A percentile compares a stretch with the other conserved stretches of the same genome.
Conservation (phyloP, 2,888 invertebrate genomes). For the Nomada lathburiana region DNA sequence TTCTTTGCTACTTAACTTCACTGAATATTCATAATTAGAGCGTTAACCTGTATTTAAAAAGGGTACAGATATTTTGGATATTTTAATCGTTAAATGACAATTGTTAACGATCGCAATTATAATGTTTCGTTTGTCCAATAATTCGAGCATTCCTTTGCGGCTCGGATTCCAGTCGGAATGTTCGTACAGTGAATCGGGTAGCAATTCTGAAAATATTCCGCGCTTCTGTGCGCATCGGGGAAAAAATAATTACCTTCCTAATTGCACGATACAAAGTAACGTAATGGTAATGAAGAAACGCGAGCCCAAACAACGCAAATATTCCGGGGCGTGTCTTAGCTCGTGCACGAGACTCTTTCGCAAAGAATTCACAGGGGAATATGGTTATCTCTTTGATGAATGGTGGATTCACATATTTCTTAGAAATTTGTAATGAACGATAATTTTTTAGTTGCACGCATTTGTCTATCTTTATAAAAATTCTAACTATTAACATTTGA, state of each 20-base stretch:
- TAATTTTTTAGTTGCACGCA: not conserved
- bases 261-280: not conserved
- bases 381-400: not conserved
- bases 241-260: not conserved
- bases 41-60: too few species aligned
- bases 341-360: conserved; percentile 13
- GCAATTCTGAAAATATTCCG: not conserved
- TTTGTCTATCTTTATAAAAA: not conserved
- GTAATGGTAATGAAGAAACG: not conserved
- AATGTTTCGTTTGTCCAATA: too few species aligned
- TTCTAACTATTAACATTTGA: too few species aligned
- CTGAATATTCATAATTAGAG: too few species aligned
- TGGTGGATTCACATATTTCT: not conserved
- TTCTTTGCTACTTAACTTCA: too few species aligned
- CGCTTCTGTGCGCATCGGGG: not conserved
- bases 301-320: not conserved
- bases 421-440: not conserved
- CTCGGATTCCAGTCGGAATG: not conserved
- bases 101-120: too few species aligned
- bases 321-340: conserved; percentile 15
- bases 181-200: not conserved
- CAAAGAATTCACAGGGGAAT: not conserved
- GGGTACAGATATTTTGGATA: too few species aligned
- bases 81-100: too few species aligned
- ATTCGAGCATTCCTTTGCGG: too few species aligned